Percentiles rank a stretch among this genome's conserved stretches.
Conservation (phyloP, 2,797 vertebrate genomes). For the Adrianichthys oophorus region DNA sequence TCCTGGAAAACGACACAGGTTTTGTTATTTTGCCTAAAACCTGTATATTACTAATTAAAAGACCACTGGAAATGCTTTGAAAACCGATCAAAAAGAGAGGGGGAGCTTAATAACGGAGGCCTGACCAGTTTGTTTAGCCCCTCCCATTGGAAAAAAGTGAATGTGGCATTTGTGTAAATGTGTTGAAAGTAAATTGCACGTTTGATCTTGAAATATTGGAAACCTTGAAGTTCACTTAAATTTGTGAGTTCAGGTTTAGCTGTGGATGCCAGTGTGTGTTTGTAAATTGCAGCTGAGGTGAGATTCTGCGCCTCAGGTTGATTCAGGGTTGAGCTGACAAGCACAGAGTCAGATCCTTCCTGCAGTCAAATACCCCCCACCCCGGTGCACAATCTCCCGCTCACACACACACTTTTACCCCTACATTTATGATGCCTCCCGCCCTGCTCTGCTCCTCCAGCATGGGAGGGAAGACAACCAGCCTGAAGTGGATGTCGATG, state of each 20-base stretch:
- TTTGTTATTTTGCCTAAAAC: too few relatives aligned
- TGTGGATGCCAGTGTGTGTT: conserved; percentile 14
- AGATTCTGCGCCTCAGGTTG: conserved; percentile 64
- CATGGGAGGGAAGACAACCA: conserved; percentile 57
- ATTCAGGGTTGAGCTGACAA: conserved; percentile 67
- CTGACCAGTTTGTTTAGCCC: too few relatives aligned
- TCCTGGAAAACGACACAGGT: too few relatives aligned
- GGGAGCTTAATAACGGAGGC: too few relatives aligned
- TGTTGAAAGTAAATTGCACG: too few relatives aligned
- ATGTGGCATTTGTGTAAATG: too few relatives aligned
- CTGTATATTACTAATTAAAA: too few relatives aligned
- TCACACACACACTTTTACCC: conserved; percentile 21
- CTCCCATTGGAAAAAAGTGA: too few relatives aligned
- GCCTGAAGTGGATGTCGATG: conserved; percentile 69
- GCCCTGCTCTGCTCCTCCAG: conserved; percentile 36
- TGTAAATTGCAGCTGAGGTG: conserved; percentile 53
- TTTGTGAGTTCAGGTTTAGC: neutral
- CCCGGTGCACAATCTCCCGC: conserved; percentile 16
- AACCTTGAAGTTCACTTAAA: neutral
- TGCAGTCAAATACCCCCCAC: conserved; percentile 48
- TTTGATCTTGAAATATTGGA: too few relatives aligned
- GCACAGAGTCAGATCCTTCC: conserved; percentile 56
- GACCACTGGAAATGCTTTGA: too few relatives aligned
- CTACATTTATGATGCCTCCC: conserved; percentile 36
- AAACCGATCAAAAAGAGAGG: too few relatives aligned